Evolutionary conservation across 2,888 invertebrate genomes (phyloP), one percentile per base, ranked within the genome.

Genomic region (Acrobasis repandana): DNA sequence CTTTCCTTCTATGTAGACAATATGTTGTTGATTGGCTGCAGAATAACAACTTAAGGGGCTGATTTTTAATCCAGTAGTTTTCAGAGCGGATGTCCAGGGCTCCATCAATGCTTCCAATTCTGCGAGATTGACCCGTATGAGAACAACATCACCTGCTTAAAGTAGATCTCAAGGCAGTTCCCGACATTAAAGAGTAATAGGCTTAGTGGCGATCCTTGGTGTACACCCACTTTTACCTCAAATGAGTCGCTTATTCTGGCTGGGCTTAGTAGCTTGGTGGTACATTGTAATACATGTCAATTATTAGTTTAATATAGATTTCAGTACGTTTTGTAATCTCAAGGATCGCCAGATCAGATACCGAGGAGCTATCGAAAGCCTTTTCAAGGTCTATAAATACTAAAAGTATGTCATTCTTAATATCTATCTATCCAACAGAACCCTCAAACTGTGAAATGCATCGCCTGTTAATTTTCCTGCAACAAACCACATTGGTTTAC

Each of bases 361-460:
- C 14, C 66, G 58, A 0, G 64, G 66, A 9, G 64, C 58, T 10
- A 34, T 67, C 63, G 38, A 62, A 67, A 4, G 65, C 65, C 20
- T 67, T 67, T 56, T 65, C 59, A 10, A 65, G 54, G 56, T 63
- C 65, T 9, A 65, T 62, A 48, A 66, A 66, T 10, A 47, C 54
- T 9, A 34, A 34, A 9, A 6, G 34, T 9, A 34, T 9, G 9
- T 34, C 9, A 6, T 34, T 56, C 57, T 61, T 15, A 20, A 36
- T 14, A 58, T 46, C 28, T 46, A 9, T 43, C 65, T 65, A 33
- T 63, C 64, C 56, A 63, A 46, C 2, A 64, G 14, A 8, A 63
- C 59, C 36, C 64, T 28, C 5, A 60, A 16, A 1, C 61, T 54
- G 54, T 65, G 61, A 1, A 65, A 58, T 0, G 63, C 62, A 20